Base-by-base conservation (phyloP, 2,888 invertebrate genomes). In the Tenodera sinensis region DNA sequence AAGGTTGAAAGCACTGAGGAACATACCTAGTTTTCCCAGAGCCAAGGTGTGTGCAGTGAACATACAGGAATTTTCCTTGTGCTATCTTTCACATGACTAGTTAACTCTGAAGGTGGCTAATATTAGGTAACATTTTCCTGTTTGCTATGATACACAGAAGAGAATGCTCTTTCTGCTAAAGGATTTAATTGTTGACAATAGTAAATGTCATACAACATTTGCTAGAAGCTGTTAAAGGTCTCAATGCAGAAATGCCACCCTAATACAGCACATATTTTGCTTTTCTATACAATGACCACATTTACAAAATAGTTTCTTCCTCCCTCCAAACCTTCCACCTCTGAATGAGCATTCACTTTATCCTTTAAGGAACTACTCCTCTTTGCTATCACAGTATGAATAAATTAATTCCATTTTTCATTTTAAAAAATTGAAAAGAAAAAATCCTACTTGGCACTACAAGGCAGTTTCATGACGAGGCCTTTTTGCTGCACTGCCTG, bases 391-490 rank as follows among this genome's bases (percentile, higher is more conserved):
- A 90, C 90, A 90, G 90, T 82, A 92, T 92, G 25, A 90, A 88
- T 93, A 93, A 94, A 93, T 92, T 93, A 93, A 83, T 30, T 83
- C 15, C 0, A 28, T 14, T 81, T 71, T 86, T 93, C 93, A 93
- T 92, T 92, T 83, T 15, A 54, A 42, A 42, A 42, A 42, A 42
- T 1, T 42, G 9, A 12, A 42, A 42, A 42, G 7, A 34, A 42
- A 42, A 71, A 83, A 15, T 83, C n/a, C 87, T 84, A 89, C 92
- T 91, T 90, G 92, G 92, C 92, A 91, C 91, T 93, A 93, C 91
- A 93, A 92, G 91, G 93, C 92, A 91, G 93, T 93, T 92, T 93
- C 93, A 93, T 93, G 93, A 93, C 88, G 89, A 83, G 88, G 42
- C 83, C 83, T 89, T 27, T 85, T 81, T 89, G 81, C 83, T 54